Evolutionary conservation across 2,113 vertebrate genomes (phyloP), one percentile per base, ranked within the genome.

Genomic region (Rhinichthys klamathensis): DNA sequence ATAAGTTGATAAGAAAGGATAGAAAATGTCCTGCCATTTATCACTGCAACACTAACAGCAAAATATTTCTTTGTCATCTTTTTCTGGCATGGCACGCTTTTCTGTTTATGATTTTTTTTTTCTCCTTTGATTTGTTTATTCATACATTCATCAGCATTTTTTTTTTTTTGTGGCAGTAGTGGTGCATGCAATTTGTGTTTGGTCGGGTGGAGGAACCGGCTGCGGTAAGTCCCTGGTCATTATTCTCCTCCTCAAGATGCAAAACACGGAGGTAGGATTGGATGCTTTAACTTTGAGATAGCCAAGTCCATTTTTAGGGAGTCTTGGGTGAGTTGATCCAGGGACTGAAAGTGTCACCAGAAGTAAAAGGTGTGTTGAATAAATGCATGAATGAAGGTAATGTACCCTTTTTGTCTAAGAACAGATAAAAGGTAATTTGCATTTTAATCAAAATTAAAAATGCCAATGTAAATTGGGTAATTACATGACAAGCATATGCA

Each of bases 221-320:
- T 84, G 84, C 88, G 95, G 95, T 95, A 95, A 95, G 95, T 95
- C 88, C 79, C 89, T 91, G 93, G 94, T 88, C 86, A 86, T 88
- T 92, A 89, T 92, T 89, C 84, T 92, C 91, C 84, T 92, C 91
- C 91, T 91, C 91, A 90, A 87, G 90, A 93, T 92, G 75, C 91
- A 90, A 92, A 89, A 92, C 91, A 60, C 87, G 85, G 93, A 95
- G 95, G 95, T 95, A 95, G 94, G 95, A 93, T 85, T 87, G 88
- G 91, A 91, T 87, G 89, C 82, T 90, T 84, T 65, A 54, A 85
- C 21, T 82, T 69, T 46, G 41, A 89, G 79, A 74, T 83, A 82
- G 73, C 56, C 25, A 23, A 81, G n/a, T 72, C 27, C 54, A 72
- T 51, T 87, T 82, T 82, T 84, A 77, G 61, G 70, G 63, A n/a